Evolutionary conservation across 2,113 vertebrate genomes (phyloP).

Genomic region (Poicephalus meyeri): DNA sequence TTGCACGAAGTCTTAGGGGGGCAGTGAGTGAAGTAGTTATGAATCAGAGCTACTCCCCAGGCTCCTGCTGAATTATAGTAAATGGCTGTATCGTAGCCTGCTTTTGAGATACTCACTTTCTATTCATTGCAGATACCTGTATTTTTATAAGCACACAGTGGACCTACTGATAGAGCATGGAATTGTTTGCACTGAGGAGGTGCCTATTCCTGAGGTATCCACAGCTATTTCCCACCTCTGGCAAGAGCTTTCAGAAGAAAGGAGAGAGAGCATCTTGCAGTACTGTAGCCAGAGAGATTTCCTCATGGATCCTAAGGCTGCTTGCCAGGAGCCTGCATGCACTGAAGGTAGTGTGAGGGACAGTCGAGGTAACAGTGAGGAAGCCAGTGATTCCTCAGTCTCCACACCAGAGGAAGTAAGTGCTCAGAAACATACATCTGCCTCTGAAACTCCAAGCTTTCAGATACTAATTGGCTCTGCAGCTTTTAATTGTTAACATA

Average conservation of each 20-base stretch:
- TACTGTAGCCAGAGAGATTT: constrained; percentile 59
- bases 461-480: background rate
- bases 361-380: constrained; percentile 74
- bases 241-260: constrained; percentile 78
- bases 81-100: background rate
- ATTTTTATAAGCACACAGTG: constrained; percentile 82
- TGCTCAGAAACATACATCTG: background rate
- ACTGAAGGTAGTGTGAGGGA: constrained; percentile 57
- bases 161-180: constrained; percentile 74
- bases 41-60: background rate
- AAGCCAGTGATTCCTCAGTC: constrained; percentile 69
- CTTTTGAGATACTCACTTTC: constrained; percentile 13
- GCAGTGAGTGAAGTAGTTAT: background rate
- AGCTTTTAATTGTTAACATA: background rate
- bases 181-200: constrained; percentile 71
- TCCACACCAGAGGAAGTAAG: constrained; percentile 80
- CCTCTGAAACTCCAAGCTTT: background rate
- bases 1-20: background rate
- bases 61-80: background rate
- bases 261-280: constrained; percentile 67
- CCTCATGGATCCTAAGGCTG: background rate
- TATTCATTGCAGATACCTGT: constrained; percentile 79
- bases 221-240: constrained; percentile 82
- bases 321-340: background rate
- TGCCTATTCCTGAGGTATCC: constrained; percentile 76